phyloP scores from a whole-genome alignment of 2,888 invertebrate species.

The Tetragnatha montana region DNA sequence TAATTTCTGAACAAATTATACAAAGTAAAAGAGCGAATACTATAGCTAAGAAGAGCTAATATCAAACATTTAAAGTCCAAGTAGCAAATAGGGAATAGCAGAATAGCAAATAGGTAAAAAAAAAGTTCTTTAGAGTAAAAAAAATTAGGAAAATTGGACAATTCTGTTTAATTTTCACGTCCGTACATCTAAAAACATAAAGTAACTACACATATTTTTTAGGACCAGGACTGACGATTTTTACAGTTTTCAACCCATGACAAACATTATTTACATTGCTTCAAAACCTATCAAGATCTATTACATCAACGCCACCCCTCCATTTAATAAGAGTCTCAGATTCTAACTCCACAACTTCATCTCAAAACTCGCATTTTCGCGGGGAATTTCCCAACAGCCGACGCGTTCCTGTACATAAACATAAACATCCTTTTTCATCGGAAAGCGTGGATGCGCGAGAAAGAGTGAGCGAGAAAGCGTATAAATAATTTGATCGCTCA shows the following conservation, averaged over 20 bases:
- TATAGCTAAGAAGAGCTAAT: too few relatives aligned
- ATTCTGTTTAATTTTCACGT: too few relatives aligned
- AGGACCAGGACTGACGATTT: too few relatives aligned
- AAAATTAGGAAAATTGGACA: too few relatives aligned
- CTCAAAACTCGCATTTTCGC: constrained; percentile 50
- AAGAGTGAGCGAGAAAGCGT: constrained; percentile 7
- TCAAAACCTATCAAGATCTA: constrained; percentile 9
- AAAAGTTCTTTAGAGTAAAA: too few relatives aligned
- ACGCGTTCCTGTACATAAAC: constrained; percentile 40
- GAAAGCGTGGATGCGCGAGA: constrained; percentile 31
- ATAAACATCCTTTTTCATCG: not conserved
- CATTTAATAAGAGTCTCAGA: constrained; percentile 25
- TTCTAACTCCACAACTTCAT: constrained; percentile 50
- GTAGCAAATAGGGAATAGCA: too few relatives aligned
- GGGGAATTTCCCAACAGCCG: constrained; percentile 32
- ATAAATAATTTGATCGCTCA: constrained; percentile 58
- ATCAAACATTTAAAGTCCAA: too few relatives aligned
- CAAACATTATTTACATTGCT: constrained; percentile 31
- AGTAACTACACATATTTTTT: too few relatives aligned
- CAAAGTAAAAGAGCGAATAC: too few relatives aligned
- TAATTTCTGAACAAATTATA: too few relatives aligned
- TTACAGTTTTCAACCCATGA: not conserved
- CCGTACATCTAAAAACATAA: too few relatives aligned
- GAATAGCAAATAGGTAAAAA: too few relatives aligned
- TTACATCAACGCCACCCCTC: constrained; percentile 52